Evolutionary conservation across 1,140 invertebrate genomes (phyloP).

Genomic region (Probaryconus sp.): DNA sequence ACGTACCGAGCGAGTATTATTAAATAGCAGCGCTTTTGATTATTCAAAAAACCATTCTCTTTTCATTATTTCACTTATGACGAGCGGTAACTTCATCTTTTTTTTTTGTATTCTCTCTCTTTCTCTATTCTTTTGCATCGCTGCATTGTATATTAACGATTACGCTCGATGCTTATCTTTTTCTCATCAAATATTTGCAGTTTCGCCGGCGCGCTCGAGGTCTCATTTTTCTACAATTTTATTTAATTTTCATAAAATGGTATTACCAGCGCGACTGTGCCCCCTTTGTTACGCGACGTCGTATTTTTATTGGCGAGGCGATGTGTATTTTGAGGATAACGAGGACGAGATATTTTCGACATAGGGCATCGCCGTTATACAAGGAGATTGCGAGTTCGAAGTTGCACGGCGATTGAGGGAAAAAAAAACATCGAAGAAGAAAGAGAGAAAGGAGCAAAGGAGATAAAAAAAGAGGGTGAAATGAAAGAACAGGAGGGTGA

Average conservation of each 20-base stretch:
- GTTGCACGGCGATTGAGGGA: conserved; percentile 5
- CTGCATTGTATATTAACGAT: too few relatives aligned
- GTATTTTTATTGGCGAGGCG: conserved; percentile 12
- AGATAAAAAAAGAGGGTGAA: conserved; percentile 38
- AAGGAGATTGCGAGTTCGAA: conserved; percentile 14
- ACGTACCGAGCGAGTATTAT: too few relatives aligned
- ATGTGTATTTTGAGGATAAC: conserved; percentile 18
- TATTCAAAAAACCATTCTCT: too few relatives aligned
- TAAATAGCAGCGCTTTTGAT: too few relatives aligned
- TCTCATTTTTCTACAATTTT: too few relatives aligned
- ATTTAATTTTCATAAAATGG: background rate
- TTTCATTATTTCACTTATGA: too few relatives aligned
- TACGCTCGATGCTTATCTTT: too few relatives aligned
- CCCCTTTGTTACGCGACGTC: background rate
- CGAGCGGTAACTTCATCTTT: too few relatives aligned
- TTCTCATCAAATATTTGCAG: too few relatives aligned
- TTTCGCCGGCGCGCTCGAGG: too few relatives aligned
- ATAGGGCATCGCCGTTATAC: conserved; percentile 26
- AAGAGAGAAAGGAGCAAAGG: conserved; percentile 11
- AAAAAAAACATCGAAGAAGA: conserved; percentile 8
- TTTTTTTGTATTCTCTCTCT: too few relatives aligned
- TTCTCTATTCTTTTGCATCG: too few relatives aligned
- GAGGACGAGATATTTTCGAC: conserved; percentile 35
- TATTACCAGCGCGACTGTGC: background rate
- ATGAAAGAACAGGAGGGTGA: conserved; percentile 31